These are phyloP conservation scores for Gnathonemus echidnorhynchus DNA, from an alignment of 2,113 vertebrate genomes.

Conservation along the genomic window DNA sequence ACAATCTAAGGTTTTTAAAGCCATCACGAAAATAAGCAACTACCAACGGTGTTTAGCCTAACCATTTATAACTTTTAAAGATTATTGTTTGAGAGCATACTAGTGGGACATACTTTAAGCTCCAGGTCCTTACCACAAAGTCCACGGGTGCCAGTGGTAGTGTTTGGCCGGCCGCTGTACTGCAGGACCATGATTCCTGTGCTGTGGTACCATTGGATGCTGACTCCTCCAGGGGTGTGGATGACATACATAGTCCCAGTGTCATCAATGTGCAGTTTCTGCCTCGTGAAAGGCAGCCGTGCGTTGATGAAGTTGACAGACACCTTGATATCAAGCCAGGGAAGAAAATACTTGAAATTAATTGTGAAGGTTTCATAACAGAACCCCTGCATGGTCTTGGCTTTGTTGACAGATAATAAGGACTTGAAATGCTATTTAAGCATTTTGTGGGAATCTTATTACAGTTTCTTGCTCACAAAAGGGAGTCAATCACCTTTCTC, in stretches of 20 bases:
- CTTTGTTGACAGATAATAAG: neutral
- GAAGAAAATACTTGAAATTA: neutral
- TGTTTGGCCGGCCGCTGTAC: slow-evolving; percentile 64
- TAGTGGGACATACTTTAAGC: neutral
- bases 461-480: neutral
- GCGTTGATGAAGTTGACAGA: slow-evolving; percentile 75
- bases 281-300: slow-evolving; percentile 76
- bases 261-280: slow-evolving; percentile 78
- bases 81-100: neutral
- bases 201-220: slow-evolving; percentile 89
- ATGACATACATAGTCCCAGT: slow-evolving; percentile 90
- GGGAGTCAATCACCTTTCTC: slow-evolving; percentile 67
- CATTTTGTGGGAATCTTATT: neutral
- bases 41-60: neutral
- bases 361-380: neutral
- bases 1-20: neutral
- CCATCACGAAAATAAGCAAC: neutral
- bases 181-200: slow-evolving; percentile 91
- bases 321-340: slow-evolving; percentile 61
- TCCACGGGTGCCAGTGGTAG: slow-evolving; percentile 72
- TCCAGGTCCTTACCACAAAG: slow-evolving; percentile 80
- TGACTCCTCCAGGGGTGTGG: slow-evolving; percentile 80
- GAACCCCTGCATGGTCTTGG: neutral
- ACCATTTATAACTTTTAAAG: neutral
- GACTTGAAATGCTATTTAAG: neutral